Conservation (phyloP, 2,888 invertebrate genomes). For the Hirtodrosophila histrioides region DNA sequence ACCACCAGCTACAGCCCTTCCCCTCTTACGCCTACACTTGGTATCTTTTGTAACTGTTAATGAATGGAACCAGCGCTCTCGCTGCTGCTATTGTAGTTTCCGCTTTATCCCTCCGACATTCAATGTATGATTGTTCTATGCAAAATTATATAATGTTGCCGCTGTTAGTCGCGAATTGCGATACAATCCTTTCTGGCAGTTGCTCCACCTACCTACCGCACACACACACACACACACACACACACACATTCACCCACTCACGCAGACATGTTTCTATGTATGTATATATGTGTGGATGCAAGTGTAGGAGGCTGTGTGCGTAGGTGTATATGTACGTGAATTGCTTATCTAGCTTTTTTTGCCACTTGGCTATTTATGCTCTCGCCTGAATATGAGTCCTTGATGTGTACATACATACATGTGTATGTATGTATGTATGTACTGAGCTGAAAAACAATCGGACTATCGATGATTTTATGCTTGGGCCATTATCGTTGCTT, state of each 20-base stretch:
- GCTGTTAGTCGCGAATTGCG: conserved; percentile 1
- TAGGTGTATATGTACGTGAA: not conserved
- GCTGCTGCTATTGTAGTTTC: not conserved
- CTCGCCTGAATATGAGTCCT: conserved; percentile 21
- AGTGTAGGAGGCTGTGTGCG: too few relatives aligned
- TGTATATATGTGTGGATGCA: not conserved
- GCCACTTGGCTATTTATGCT: conserved; percentile 27
- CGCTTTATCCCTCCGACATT: not conserved
- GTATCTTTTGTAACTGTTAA: conserved; percentile 55
- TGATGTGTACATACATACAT: conserved; percentile 6
- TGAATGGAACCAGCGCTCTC: conserved; percentile 41
- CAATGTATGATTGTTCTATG: conserved; percentile 23
- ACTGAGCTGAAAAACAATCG: not conserved
- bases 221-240: conserved; percentile 1
- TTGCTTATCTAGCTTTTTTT: conserved; percentile 8
- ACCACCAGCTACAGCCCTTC: too few relatives aligned
- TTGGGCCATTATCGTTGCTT: too few relatives aligned
- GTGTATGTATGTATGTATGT: conserved; percentile 9
- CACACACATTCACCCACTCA: too few relatives aligned
- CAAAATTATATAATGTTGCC: conserved; percentile 51
- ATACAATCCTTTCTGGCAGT: conserved; percentile 33
- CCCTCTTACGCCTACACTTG: conserved; percentile 12
- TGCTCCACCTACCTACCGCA: conserved; percentile 23
- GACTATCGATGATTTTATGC: too few relatives aligned
- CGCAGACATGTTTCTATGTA: not conserved